Evolutionary conservation across 2,113 vertebrate genomes (phyloP).

Genomic region (Daubentonia madagascariensis): DNA sequence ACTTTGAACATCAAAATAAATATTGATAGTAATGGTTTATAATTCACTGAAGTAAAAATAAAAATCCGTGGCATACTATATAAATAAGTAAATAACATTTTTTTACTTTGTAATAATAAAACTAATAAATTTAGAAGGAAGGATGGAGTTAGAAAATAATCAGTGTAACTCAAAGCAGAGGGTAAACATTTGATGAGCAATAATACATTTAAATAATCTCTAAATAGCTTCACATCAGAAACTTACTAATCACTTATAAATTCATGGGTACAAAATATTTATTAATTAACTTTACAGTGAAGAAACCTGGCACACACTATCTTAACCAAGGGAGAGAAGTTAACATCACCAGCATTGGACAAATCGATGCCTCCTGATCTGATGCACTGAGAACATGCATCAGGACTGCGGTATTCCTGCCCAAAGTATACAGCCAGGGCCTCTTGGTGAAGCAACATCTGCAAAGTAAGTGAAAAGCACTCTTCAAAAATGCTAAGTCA

Average conservation of each 20-base stretch:
- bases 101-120: slow-evolving; percentile 11
- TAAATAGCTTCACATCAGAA: neutral
- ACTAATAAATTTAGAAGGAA: slow-evolving; percentile 10
- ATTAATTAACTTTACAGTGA: neutral
- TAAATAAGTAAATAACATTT: neutral
- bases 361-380: neutral
- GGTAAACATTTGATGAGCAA: neutral
- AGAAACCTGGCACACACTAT: neutral
- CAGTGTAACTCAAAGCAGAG: neutral
- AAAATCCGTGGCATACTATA: neutral
- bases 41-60: neutral
- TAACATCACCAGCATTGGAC: neutral
- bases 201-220: neutral
- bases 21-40: neutral
- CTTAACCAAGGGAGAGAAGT: neutral
- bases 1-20: neutral
- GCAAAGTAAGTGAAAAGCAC: neutral
- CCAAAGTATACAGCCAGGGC: neutral
- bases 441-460: neutral
- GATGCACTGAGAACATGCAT: neutral
- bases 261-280: neutral
- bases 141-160: neutral
- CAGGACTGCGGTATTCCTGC: neutral
- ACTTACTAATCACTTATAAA: slow-evolving; percentile 10
- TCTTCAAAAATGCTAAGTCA: neutral